Evolutionary conservation across 2,888 invertebrate genomes (phyloP), one percentile per base, ranked within the genome.

Genomic region (Eilema depressum): DNA sequence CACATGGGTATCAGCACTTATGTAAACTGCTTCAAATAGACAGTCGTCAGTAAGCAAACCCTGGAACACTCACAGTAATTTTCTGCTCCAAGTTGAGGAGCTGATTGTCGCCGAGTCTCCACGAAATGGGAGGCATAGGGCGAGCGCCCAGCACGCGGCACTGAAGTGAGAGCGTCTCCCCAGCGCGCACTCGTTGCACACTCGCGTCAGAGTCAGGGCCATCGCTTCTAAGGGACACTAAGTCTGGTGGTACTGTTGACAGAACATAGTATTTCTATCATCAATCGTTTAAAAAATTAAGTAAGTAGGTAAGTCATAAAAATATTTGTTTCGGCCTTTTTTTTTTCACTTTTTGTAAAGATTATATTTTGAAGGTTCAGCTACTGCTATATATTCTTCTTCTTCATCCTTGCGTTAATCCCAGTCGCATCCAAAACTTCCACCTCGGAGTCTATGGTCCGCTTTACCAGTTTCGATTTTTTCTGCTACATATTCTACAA

Each of bases 71-170:
- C 73, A 92, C 94, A 71, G 91, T 92, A 68, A 90, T 78, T 75
- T 92, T 92, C 77, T 93, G 93, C 33, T 91, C 87, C 66, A 93
- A 78, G 75, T 91, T 88, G 33, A 83, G 68, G 4, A 93, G 87
- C 53, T 88, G 87, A 12, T 86, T 81, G 69, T 91, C 88, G 72
- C 89, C 82, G 20, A 93, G 81, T 12, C 88, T 86, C 95, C 94
- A 95, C 20, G 86, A 68, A 64, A 94, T 73, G 14, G 87, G 69
- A 1, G 95, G 94, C 72, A 88, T 82, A 7, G 95, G 95, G 2
- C 91, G 88, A 26, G 95, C 92, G 74, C 94, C 95, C 7, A 95
- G 84, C 75, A 94, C 94, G n/a, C 92, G 87, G 79, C 95, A 95
- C 80, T 93, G 92, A 75, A 93, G 78, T 25, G 75, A 63, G 11